Percentiles rank a stretch among this genome's conserved stretches.
phyloP scores from a whole-genome alignment of 2,797 vertebrate species.

The Neoniphon sammara region DNA sequence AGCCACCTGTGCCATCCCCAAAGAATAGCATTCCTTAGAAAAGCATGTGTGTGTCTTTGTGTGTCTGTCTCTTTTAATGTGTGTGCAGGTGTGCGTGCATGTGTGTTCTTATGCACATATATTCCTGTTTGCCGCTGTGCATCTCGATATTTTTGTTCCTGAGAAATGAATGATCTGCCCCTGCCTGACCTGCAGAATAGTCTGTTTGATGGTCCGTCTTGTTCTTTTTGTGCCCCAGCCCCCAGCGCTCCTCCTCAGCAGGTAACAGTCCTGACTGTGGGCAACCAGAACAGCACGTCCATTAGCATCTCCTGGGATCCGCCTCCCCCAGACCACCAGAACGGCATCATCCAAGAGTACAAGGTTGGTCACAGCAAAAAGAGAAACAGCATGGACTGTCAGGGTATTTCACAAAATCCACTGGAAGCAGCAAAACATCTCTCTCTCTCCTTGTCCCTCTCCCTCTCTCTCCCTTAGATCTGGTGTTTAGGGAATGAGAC shows the following conservation, averaged over 20 bases:
- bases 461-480: constrained; percentile 83
- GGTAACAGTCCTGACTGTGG: constrained; percentile 95
- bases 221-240: constrained; percentile 80
- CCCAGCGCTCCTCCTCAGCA: constrained; percentile 98
- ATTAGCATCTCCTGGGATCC: constrained; percentile 99
- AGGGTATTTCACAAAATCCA: not conserved
- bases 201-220: constrained; percentile 17
- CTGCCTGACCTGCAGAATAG: not conserved
- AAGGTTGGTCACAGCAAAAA: constrained; percentile 83
- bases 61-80: not conserved
- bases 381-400: not conserved
- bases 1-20: constrained; percentile 53
- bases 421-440: not conserved
- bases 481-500: constrained; percentile 99
- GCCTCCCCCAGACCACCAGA: constrained; percentile 95
- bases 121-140: not conserved
- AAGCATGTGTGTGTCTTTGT: constrained; percentile 1
- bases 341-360: constrained; percentile 98
- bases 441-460: not conserved
- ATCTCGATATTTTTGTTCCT: constrained; percentile 15
- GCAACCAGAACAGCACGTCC: constrained; percentile 97
- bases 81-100: not conserved
- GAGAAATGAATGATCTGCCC: constrained; percentile 3
- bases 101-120: not conserved
- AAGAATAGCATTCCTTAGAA: constrained; percentile 36